Conservation (phyloP, 2,113 vertebrate species). For the Leucoraja erinaceus region DNA sequence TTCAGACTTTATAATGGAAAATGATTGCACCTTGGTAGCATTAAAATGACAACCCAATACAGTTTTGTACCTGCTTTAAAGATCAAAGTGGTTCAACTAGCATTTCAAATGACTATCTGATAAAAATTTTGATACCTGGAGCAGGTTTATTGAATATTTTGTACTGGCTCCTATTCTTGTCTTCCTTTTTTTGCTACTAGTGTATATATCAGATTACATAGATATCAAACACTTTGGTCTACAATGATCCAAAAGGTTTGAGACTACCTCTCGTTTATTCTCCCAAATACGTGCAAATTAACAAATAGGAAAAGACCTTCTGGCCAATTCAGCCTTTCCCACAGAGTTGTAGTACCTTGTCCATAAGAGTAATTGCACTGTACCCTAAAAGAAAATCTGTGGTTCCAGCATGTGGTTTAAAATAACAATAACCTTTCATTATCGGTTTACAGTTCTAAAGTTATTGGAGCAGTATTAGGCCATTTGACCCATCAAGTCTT, state of each 20-base stretch:
- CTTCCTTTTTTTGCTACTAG: background rate
- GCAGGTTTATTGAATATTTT: background rate
- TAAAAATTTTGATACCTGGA: background rate
- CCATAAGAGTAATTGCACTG: background rate
- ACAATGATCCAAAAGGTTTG: conserved; percentile 13
- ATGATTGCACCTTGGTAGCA: conserved; percentile 35
- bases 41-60: conserved; percentile 22
- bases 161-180: background rate
- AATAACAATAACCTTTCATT: background rate
- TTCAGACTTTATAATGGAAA: conserved; percentile 37
- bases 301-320: background rate
- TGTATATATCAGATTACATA: background rate
- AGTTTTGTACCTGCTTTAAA: conserved; percentile 34
- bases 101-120: background rate
- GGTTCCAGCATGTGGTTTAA: background rate
- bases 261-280: background rate
- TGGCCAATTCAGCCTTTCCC: background rate
- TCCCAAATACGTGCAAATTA: background rate
- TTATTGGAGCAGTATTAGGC: too few relatives aligned
- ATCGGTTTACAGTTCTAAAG: background rate
- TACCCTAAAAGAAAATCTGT: background rate
- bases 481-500: too few relatives aligned
- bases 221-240: background rate
- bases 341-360: background rate
- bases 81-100: background rate